Evolutionary conservation across 2,888 invertebrate species (phyloP).

Genomic region (Pachymerium ferrugineum): DNA sequence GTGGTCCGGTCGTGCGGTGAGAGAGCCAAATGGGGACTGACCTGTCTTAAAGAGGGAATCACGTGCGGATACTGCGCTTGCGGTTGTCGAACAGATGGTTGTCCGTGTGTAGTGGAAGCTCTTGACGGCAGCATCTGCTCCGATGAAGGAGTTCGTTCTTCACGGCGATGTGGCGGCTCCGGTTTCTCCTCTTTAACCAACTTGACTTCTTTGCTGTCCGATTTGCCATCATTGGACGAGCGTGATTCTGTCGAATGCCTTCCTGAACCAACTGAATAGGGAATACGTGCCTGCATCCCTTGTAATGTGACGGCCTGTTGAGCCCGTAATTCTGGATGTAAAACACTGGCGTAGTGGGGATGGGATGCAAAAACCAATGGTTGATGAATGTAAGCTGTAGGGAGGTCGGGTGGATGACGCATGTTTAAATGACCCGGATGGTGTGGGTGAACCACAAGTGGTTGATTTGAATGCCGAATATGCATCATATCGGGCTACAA

Average conservation of each 20-base stretch:
- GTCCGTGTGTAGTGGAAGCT: conserved; percentile 31
- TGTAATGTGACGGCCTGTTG: conserved; percentile 38
- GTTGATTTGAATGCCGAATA: conserved; percentile 38
- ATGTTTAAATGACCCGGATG: conserved; percentile 37
- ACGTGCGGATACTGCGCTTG: conserved; percentile 37
- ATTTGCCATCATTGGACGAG: conserved; percentile 34
- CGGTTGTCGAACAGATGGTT: conserved; percentile 34
- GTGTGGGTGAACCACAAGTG: conserved; percentile 38
- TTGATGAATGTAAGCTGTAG: conserved; percentile 38
- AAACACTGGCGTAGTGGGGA: conserved; percentile 33
- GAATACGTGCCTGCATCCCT: conserved; percentile 37
- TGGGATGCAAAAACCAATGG: conserved; percentile 39
- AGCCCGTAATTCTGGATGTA: conserved; percentile 39
- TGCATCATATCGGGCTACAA: conserved; percentile 37
- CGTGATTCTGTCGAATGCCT: conserved; percentile 36
- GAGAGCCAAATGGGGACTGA: conserved; percentile 37
- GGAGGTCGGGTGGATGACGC: conserved; percentile 37
- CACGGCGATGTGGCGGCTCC: conserved; percentile 33
- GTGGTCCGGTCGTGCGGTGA: conserved; percentile 55
- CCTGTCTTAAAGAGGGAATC: conserved; percentile 37
- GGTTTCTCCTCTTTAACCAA: conserved; percentile 28
- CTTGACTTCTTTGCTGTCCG: conserved; percentile 35
- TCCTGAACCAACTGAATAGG: conserved; percentile 33
- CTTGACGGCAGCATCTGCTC: conserved; percentile 27
- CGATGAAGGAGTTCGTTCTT: conserved; percentile 31